A percentile compares a stretch with the other conserved stretches of the same genome.
Evolutionary conservation across 2,797 vertebrate genomes (phyloP).

Genomic region (Salarias fasciatus): DNA sequence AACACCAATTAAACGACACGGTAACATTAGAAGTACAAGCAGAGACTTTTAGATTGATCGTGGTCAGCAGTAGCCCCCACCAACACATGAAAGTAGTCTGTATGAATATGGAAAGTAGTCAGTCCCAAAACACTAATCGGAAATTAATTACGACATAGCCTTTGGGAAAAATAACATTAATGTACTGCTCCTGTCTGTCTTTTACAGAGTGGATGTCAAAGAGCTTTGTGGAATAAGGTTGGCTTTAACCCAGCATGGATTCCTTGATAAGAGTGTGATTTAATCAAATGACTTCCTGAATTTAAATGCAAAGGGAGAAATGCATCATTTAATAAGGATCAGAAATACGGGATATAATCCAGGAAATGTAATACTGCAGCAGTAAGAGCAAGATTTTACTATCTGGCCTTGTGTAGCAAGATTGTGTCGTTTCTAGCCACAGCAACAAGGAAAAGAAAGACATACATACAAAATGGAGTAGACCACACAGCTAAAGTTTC

Average conservation of each 20-base stretch:
- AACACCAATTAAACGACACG: background rate
- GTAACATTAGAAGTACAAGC: slow-evolving; percentile 4
- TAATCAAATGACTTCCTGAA: background rate
- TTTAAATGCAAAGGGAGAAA: background rate
- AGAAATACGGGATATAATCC: accelerated
- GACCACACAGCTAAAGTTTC: background rate
- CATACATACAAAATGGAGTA: background rate
- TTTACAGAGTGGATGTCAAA: background rate
- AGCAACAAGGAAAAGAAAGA: too few relatives aligned
- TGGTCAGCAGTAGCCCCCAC: background rate
- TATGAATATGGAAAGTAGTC: slow-evolving; percentile 2
- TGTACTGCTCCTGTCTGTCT: background rate
- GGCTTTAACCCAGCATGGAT: background rate
- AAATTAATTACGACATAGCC: slow-evolving; percentile 4
- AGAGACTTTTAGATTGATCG: slow-evolving; percentile 12
- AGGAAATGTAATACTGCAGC: too few relatives aligned
- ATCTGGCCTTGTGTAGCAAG: too few relatives aligned
- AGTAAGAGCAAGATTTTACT: too few relatives aligned
- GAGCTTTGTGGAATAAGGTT: background rate
- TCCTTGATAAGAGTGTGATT: background rate
- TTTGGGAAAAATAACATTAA: background rate
- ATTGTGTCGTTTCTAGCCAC: too few relatives aligned
- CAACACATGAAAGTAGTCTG: background rate
- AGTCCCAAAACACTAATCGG: slow-evolving; percentile 5
- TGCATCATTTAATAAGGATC: background rate